These are phyloP conservation scores for Pentalonia nigronervosa DNA, from an alignment of 1,140 invertebrate genomes.

Conservation along the genomic window DNA sequence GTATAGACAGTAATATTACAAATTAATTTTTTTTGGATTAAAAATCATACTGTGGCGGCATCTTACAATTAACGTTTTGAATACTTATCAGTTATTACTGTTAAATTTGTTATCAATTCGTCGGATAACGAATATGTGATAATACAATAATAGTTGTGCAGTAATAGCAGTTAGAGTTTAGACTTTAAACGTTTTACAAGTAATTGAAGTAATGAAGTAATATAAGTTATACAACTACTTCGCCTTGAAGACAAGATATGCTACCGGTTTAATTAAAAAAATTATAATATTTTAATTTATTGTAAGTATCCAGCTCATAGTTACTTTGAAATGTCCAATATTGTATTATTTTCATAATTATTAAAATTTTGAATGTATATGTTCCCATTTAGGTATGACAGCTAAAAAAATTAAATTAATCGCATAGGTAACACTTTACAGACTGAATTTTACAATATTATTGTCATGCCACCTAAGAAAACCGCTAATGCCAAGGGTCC, in stretches of 20 bases:
- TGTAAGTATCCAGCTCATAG: background rate
- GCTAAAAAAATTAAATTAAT: background rate
- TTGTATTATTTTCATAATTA: background rate
- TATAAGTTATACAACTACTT: background rate
- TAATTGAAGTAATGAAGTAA: too few species aligned
- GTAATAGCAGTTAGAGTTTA: background rate
- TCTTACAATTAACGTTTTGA: background rate
- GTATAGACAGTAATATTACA: background rate
- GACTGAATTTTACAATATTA: slow-evolving; percentile 2
- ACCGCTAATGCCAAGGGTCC: background rate
- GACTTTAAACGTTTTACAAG: background rate
- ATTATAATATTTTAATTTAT: background rate
- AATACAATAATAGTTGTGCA: background rate
- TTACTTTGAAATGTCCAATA: background rate
- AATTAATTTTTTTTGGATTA: background rate
- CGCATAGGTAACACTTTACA: background rate
- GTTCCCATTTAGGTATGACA: background rate
- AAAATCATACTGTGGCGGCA: background rate
- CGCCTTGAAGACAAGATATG: background rate
- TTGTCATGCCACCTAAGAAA: slow-evolving; percentile 53
- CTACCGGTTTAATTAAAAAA: background rate
- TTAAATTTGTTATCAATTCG: background rate
- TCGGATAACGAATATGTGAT: background rate
- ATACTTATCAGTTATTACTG: background rate
- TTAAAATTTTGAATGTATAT: background rate